A percentile compares a stretch with the other conserved stretches of the same genome.
Evolutionary conservation across 2,888 invertebrate genomes (phyloP).

Genomic region (Scaptomyza flava): DNA sequence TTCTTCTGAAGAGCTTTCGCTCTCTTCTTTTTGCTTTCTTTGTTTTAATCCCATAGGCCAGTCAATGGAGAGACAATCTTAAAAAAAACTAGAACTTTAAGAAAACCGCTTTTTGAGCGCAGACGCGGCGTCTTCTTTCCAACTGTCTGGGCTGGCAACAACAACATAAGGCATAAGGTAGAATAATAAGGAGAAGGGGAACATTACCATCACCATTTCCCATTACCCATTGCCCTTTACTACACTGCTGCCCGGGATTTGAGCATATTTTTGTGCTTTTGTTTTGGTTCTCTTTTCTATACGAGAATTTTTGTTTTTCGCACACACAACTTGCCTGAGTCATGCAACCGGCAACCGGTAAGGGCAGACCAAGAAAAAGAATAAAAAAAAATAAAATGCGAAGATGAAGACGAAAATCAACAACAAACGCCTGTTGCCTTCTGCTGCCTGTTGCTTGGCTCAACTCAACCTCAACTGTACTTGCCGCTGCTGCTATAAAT

Average conservation of each 20-base stretch:
- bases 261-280: conserved; percentile 75
- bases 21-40: background rate
- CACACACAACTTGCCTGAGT: conserved; percentile 44
- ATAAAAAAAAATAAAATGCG: conserved; percentile 3
- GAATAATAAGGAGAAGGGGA: conserved; percentile 1
- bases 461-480: conserved; percentile 68
- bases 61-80: conserved; percentile 9
- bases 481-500: conserved; percentile 70
- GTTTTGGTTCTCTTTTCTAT: conserved; percentile 73
- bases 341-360: conserved; percentile 30
- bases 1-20: conserved; percentile 11
- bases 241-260: conserved; percentile 4
- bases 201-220: conserved; percentile 36
- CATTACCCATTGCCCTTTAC: conserved; percentile 12
- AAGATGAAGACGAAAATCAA: conserved; percentile 23
- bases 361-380: conserved; percentile 7
- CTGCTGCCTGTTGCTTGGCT: conserved; percentile 22
- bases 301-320: conserved; percentile 26
- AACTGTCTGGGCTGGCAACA: conserved; percentile 26
- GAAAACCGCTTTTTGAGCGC: conserved; percentile 28
- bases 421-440: conserved; percentile 48
- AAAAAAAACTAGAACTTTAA: conserved; percentile 2
- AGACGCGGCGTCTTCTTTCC: conserved; percentile 44
- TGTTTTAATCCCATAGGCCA: conserved; percentile 10
- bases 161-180: conserved; percentile 17